These are phyloP conservation scores for Thecophora atra DNA, from an alignment of 2,888 invertebrate genomes.

Conservation along the genomic window DNA sequence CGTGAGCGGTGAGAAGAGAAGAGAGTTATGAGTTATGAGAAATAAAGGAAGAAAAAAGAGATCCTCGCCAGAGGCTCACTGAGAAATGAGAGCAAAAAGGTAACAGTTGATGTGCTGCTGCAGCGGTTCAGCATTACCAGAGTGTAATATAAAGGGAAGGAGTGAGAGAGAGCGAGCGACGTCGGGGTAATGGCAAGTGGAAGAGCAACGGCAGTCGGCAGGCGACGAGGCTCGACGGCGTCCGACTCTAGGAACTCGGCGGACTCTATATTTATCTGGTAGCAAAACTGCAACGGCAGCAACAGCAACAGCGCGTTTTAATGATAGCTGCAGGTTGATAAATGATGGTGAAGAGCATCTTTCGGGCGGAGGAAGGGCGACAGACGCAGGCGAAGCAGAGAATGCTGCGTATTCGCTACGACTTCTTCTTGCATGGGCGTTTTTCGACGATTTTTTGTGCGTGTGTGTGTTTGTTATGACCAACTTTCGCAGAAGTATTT, in stretches of 20 bases:
- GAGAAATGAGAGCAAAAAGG: background rate
- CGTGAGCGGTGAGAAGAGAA: background rate
- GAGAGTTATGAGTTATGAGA: background rate
- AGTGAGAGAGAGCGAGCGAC: background rate
- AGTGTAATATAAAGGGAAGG: too few relatives aligned
- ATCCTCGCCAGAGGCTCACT: background rate
- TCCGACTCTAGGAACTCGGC: constrained; percentile 43
- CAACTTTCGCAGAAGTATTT: background rate
- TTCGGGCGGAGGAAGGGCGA: background rate
- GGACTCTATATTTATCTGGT: constrained; percentile 50
- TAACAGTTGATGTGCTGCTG: background rate
- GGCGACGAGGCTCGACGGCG: background rate
- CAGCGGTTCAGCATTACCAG: background rate
- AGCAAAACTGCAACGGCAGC: constrained; percentile 38
- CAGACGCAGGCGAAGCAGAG: background rate
- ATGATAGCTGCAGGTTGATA: constrained; percentile 36
- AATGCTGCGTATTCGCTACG: background rate
- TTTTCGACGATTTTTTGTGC: background rate
- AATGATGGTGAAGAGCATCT: constrained; percentile 20
- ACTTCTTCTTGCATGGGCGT: background rate
- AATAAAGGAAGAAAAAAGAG: background rate
- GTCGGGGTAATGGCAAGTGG: background rate
- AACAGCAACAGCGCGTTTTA: constrained; percentile 32
- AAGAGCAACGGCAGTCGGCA: background rate
- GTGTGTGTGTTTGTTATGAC: background rate